These are phyloP conservation scores for Fistularia tabacaria DNA, from an alignment of 2,797 vertebrate genomes.

Conservation along the genomic window DNA sequence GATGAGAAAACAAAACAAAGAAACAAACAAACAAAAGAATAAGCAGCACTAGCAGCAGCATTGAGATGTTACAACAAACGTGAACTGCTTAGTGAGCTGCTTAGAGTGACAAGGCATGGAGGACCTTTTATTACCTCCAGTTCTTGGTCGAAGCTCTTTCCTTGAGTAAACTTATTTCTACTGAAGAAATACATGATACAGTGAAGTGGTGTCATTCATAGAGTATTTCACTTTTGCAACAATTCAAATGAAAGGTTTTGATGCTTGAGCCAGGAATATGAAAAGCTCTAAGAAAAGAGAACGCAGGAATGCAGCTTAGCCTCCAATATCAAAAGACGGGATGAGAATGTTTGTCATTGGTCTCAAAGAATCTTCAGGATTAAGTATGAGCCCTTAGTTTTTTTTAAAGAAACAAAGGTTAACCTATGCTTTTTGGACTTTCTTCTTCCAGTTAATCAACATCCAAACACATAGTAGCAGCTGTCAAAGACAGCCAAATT, in stretches of 20 bases:
- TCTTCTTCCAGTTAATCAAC: slow-evolving; percentile 7
- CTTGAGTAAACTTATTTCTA: not conserved
- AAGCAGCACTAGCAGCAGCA: not conserved
- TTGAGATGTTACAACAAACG: no score
- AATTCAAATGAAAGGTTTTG: not conserved
- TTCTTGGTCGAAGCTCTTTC: slow-evolving; percentile 41
- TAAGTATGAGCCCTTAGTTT: not conserved
- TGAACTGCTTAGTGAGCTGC: not conserved
- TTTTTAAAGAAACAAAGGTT: slow-evolving; percentile 2
- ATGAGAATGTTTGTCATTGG: slow-evolving; percentile 1
- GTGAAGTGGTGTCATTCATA: not conserved
- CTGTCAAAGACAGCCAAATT: not conserved
- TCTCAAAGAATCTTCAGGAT: slow-evolving; percentile 14
- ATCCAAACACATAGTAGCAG: slow-evolving; percentile 1
- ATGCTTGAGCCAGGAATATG: not conserved
- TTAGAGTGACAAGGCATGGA: no score
- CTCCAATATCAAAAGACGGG: not conserved
- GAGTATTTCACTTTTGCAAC: not conserved
- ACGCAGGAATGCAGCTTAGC: not conserved
- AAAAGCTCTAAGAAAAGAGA: not conserved
- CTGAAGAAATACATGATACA: not conserved
- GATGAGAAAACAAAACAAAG: not conserved
- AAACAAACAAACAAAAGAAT: not conserved
- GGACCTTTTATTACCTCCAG: slow-evolving; percentile 60
- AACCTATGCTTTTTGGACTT: slow-evolving; percentile 1